Evolutionary conservation across 53 echinoderm and acorn worm species (phyloP).

Genomic region (Hippasteria phrygiana): DNA sequence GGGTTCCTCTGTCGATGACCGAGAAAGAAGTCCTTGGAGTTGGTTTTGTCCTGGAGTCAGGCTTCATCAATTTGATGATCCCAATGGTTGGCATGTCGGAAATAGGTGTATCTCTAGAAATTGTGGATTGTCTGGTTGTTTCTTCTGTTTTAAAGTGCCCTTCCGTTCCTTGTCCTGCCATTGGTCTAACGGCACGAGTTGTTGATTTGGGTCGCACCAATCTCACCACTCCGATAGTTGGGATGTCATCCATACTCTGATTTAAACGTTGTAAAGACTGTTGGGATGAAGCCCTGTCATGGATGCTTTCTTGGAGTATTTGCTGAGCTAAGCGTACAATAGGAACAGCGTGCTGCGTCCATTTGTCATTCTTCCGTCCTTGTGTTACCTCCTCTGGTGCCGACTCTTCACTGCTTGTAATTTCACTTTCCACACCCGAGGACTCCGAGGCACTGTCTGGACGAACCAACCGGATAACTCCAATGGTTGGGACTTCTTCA

Average conservation of each 20-base stretch:
- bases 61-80: conserved; percentile 45
- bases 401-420: conserved; percentile 54
- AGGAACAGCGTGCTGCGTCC: conserved; percentile 25
- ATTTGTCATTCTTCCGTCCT: neutral
- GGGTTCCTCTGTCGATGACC: conserved; percentile 45
- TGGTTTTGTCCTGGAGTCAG: conserved; percentile 1
- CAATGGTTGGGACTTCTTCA: conserved; percentile 59
- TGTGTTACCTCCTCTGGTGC: conserved; percentile 5
- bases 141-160: neutral
- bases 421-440: conserved; percentile 50
- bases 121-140: neutral
- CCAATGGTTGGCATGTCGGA: conserved; percentile 66
- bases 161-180: neutral
- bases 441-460: conserved; percentile 39
- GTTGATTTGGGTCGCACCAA: conserved; percentile 43
- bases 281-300: conserved; percentile 28
- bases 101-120: conserved; percentile 8
- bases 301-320: conserved; percentile 49
- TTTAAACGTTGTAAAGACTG: neutral
- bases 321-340: conserved; percentile 54
- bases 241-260: conserved; percentile 39
- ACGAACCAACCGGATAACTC: conserved; percentile 60
- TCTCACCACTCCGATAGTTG: conserved; percentile 51
- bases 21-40: neutral
- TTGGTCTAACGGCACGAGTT: neutral